A percentile compares a stretch with the other conserved stretches of the same genome.
Conservation (phyloP, 2,113 vertebrate species). For the Phaetusa simplex region DNA sequence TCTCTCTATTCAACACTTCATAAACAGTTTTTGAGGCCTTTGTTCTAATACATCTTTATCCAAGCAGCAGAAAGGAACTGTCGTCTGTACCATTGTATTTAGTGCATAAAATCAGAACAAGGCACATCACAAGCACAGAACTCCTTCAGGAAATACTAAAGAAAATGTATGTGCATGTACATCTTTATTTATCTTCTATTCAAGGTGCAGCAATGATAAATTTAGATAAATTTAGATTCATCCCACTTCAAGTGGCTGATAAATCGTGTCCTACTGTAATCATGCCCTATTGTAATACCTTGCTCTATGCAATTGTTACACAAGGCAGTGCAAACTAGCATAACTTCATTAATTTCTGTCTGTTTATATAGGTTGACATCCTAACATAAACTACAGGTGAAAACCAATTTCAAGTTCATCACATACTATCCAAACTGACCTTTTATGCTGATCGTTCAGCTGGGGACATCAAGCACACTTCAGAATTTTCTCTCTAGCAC, state of each 20-base stretch:
- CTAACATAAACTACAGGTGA: not conserved
- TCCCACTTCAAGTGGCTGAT: not conserved
- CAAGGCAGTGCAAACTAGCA: not conserved
- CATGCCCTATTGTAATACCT: not conserved
- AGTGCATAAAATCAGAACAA: not conserved
- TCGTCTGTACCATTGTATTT: not conserved
- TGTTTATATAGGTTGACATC: not conserved
- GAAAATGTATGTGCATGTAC: not conserved
- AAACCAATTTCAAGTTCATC: not conserved
- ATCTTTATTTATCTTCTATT: not conserved
- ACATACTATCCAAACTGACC: not conserved
- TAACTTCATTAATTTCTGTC: not conserved
- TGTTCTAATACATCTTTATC: not conserved
- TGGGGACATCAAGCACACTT: not conserved
- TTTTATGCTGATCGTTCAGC: accelerated
- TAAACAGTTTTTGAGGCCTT: not conserved
- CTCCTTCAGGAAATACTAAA: not conserved
- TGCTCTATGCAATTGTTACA: not conserved
- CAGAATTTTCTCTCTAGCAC: not conserved
- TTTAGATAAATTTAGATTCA: not conserved
- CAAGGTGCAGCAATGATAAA: not conserved
- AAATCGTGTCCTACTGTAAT: not conserved
- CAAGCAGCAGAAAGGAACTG: not conserved
- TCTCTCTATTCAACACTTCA: not conserved
- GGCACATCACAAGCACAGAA: not conserved